A percentile compares a stretch with the other conserved stretches of the same genome.
Evolutionary conservation across 2,797 vertebrate genomes (phyloP).

Genomic region (Erpetoichthys calabaricus): DNA sequence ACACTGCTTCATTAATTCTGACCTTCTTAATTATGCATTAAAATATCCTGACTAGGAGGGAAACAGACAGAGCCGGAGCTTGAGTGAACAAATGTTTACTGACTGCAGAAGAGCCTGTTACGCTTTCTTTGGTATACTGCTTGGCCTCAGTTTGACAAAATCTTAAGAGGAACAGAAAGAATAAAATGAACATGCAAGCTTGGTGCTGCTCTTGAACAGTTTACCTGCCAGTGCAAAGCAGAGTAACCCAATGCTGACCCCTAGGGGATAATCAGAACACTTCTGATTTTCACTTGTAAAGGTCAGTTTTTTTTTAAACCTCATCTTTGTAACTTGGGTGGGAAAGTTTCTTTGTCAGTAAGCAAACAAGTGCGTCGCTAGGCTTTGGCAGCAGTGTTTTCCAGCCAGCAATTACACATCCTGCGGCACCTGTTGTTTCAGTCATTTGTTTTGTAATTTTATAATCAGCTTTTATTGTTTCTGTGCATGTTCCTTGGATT

Average conservation of each 20-base stretch:
- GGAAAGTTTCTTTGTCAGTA: too few species aligned
- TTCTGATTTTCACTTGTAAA: constrained; percentile 13
- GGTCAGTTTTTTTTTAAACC: too few species aligned
- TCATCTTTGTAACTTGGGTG: too few species aligned
- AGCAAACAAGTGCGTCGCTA: too few species aligned
- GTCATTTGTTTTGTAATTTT: not conserved
- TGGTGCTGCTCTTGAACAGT: not conserved
- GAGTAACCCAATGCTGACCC: constrained; percentile 52
- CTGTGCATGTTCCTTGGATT: not conserved
- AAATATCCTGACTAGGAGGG: constrained; percentile 48
- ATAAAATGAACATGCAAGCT: constrained; percentile 5
- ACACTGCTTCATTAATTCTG: constrained; percentile 68
- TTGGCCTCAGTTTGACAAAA: constrained; percentile 46
- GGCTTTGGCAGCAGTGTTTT: too few species aligned
- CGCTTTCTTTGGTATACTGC: constrained; percentile 26
- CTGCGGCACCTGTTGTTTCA: too few species aligned
- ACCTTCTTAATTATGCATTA: constrained; percentile 82
- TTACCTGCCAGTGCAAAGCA: not conserved
- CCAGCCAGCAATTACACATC: too few species aligned
- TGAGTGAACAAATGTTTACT: constrained; percentile 51
- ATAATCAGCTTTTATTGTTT: not conserved
- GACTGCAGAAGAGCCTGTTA: constrained; percentile 33
- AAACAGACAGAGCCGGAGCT: constrained; percentile 25
- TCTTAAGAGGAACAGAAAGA: constrained; percentile 20
- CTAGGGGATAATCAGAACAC: constrained; percentile 42